Evolutionary conservation across 2,888 invertebrate genomes (phyloP).

Genomic region (Caradrina clavipalpis): DNA sequence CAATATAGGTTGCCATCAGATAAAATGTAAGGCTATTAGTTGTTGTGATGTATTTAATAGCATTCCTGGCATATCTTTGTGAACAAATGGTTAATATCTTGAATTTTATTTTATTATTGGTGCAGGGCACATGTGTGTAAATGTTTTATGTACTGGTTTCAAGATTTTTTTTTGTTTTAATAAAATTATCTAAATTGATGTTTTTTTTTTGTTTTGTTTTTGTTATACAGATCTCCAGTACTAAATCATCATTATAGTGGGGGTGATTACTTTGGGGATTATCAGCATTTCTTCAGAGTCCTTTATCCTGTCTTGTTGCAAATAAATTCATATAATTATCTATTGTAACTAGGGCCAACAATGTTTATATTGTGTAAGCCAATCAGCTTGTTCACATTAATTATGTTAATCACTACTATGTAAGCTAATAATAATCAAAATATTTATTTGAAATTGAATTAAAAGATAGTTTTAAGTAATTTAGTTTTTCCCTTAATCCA

Average conservation of each 20-base stretch:
- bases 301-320: neutral
- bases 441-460: constrained; percentile 16
- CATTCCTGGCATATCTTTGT: constrained; percentile 72
- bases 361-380: neutral
- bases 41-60: constrained; percentile 64
- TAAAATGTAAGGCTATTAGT: constrained; percentile 65
- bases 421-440: neutral
- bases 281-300: constrained; percentile 5
- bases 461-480: neutral
- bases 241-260: constrained; percentile 45
- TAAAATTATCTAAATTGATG: constrained; percentile 63
- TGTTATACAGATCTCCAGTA: constrained; percentile 19
- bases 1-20: constrained; percentile 28
- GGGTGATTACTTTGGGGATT: neutral
- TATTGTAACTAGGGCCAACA: neutral
- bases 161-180: constrained; percentile 62
- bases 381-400: neutral
- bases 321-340: neutral
- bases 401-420: neutral
- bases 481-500: constrained; percentile 4
- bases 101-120: constrained; percentile 70
- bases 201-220: constrained; percentile 35
- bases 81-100: constrained; percentile 66
- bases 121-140: constrained; percentile 72
- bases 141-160: constrained; percentile 65